Conservation (phyloP, 2,888 invertebrate genomes). For the Tethea ocularis region DNA sequence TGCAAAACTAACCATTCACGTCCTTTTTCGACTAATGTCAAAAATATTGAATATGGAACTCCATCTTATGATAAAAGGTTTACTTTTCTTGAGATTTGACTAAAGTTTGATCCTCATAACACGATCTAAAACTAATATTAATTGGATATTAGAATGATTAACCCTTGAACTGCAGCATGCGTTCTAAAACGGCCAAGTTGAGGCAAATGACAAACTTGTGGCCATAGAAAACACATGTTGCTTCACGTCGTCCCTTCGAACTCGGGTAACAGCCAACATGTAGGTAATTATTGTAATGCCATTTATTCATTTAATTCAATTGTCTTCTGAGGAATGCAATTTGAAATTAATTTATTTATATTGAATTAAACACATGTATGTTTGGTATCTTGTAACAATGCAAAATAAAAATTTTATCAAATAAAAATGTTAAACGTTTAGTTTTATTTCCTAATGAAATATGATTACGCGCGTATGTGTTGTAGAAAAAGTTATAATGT, state of each 20-base stretch:
- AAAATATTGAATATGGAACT: too few species aligned
- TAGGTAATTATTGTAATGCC: slow-evolving; percentile 15
- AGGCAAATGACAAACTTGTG: slow-evolving; percentile 41
- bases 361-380: background rate
- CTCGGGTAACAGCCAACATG: slow-evolving; percentile 3
- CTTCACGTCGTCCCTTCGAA: slow-evolving; percentile 24
- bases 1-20: too few species aligned
- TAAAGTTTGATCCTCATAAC: too few species aligned
- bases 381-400: background rate
- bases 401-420: background rate
- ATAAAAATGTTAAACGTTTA: background rate
- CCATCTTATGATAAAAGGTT: too few species aligned
- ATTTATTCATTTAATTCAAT: slow-evolving; percentile 10
- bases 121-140: background rate
- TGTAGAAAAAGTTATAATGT: slow-evolving; percentile 1
- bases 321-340: slow-evolving; percentile 14
- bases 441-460: background rate
- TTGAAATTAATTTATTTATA: background rate
- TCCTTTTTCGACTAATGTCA: too few species aligned
- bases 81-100: too few species aligned
- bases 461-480: background rate
- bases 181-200: slow-evolving; percentile 16
- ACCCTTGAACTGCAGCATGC: slow-evolving; percentile 42
- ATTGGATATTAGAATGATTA: slow-evolving; percentile 21
- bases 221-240: slow-evolving; percentile 55